Evolutionary conservation across 2,797 vertebrate genomes (phyloP), one percentile per base, ranked within the genome.

Genomic region (Acanthopagrus latus): DNA sequence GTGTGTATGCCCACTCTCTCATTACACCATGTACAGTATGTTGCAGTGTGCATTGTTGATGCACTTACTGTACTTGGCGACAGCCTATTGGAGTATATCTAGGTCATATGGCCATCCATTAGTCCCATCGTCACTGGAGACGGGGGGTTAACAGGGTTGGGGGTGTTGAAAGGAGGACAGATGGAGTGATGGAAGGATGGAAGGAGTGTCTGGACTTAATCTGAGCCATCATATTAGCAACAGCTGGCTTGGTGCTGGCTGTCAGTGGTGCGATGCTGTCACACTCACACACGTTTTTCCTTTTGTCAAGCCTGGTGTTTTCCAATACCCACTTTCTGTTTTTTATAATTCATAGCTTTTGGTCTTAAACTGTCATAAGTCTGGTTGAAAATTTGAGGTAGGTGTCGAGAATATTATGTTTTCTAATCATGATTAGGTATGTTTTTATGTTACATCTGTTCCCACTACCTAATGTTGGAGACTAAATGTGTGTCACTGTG

Each of bases 31-130:
- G 54, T 27, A 11, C 69, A 75, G 4, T 50, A 76, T 52, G 52
- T 33, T 66, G 27, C 18, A 7, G 7, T 29, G 5, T 65, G 67
- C 29, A 67, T 76, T 58, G 52, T 72, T 71, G 44, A 81, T 78
- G 66, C 60, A 78, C n/a, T 69, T 44, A 76, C 67, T 81, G 59
- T 60, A 70, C 69, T 73, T 72, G 72, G 52, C 12, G 9, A 14
- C 25, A 75, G 74, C 75, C 66, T 41, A 78, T 84, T 89, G 76
- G 86, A 78, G 70, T 85, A 76, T 82, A 94, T 92, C 52, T 94
- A 90, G 92, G 94, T 92, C 90, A 93, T 73, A 74, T 75, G 85
- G 85, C 71, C 86, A 73, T 89, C 75, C 87, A 81, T 85, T 89
- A 86, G 87, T 77, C 66, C 71, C 52, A 77, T 69, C 18, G 33